Evolutionary conservation across 92 coral and sea anemone genomes (phyloP), one percentile per base, ranked within the genome.

Genomic region (Palythoa grandiflora): DNA sequence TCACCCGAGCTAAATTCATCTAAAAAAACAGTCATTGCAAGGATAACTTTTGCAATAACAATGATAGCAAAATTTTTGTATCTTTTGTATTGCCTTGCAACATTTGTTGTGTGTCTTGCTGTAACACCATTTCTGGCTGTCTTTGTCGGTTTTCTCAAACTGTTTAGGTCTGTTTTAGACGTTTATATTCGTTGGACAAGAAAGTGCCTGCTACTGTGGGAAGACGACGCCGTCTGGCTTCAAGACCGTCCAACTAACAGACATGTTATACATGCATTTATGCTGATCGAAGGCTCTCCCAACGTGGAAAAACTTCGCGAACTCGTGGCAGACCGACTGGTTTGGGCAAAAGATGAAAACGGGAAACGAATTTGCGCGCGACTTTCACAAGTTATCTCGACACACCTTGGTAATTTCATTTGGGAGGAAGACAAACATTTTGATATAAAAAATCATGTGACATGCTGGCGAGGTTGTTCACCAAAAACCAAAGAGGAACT

Each of bases 191-290:
- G 94, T 57, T 79, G 75, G 28, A 91, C 81, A 35, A 77, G 92
- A 50, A 90, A 92, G 10, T 93, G 98, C 54, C 80, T 84, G 70
- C 93, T 96, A 12, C 81, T 97, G 13, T 94, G 89, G 44, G 96
- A 84, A 83, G 99, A 97, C 80, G 99, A 97, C 84, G 98, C 96
- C 3, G 99, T 97, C 3, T 97, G 99, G 99, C 96, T 91, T 87
- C 99, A 97, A 87, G 99, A 97, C 78, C 90, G 96, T 57, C 91
- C 98, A 38, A 88, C 90, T 1, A 97, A 97, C 87, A 95, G 96
- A 61, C 99, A 97, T 77, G 94, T 97, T 44, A 91, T 97, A 73
- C 93, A 93, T 89, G 97, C 98, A 5, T 75, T 97, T 13, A 94
- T 95, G 95, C 79, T 95, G 15, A 60, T 97, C 9, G 97, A 93